Percentiles rank a stretch among this genome's conserved stretches.
Conservation (phyloP, 2,113 vertebrate genomes). For the Alethe castanea region DNA sequence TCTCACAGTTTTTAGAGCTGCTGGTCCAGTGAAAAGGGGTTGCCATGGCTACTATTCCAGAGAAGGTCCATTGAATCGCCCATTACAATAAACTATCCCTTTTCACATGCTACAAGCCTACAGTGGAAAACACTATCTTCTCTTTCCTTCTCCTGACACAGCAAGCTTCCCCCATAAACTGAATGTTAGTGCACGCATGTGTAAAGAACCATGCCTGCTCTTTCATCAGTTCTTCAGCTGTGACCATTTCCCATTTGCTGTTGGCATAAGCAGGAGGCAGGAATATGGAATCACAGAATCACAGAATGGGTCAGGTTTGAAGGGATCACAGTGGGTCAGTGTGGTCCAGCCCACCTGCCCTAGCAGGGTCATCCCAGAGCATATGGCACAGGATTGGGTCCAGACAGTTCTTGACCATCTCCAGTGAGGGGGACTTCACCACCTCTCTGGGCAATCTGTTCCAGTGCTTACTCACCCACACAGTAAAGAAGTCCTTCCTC, state of each 20-base stretch:
- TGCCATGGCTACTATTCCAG: conserved; percentile 19
- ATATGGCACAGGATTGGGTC: accelerated
- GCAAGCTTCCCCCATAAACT: background rate
- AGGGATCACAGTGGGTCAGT: background rate
- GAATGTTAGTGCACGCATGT: accelerated
- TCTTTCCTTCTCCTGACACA: background rate
- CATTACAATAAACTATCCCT: background rate
- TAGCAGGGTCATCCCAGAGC: background rate
- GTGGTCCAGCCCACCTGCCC: background rate
- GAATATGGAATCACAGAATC: background rate
- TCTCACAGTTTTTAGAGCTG: background rate
- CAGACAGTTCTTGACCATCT: accelerated
- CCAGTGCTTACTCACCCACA: accelerated
- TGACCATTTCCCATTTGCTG: background rate
- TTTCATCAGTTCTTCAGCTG: background rate
- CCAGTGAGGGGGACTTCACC: background rate
- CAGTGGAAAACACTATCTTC: background rate
- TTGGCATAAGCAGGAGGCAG: background rate
- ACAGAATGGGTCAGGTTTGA: background rate
- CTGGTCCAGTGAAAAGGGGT: background rate
- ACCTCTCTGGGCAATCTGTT: accelerated
- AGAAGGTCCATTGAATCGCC: background rate
- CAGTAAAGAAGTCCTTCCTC: background rate
- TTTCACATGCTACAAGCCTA: background rate
- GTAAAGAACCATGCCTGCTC: background rate